A percentile compares a stretch with the other conserved stretches of the same genome.
These are phyloP conservation scores for Erebia aethiops DNA, from an alignment of 2,888 invertebrate species.

Conservation along the genomic window DNA sequence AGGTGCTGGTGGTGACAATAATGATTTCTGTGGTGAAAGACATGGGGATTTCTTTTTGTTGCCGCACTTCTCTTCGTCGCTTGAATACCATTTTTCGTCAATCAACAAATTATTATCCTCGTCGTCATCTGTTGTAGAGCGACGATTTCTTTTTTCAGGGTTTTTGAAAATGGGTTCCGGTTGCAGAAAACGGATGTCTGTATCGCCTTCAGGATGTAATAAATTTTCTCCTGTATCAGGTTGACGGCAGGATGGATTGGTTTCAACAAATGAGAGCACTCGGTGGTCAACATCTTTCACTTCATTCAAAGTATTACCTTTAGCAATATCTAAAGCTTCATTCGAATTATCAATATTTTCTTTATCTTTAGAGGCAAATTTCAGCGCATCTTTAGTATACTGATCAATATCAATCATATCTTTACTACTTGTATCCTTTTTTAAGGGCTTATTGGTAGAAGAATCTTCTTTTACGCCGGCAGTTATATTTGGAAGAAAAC, in stretches of 20 bases:
- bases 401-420: conserved; percentile 80
- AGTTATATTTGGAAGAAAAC: conserved; percentile 63
- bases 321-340: conserved; percentile 64
- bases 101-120: conserved; percentile 83
- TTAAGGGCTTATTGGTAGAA: conserved; percentile 44
- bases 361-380: conserved; percentile 76
- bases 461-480: conserved; percentile 51
- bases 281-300: conserved; percentile 78
- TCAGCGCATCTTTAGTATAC: conserved; percentile 80
- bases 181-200: conserved; percentile 75
- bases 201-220: conserved; percentile 64
- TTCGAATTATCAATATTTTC: conserved; percentile 75
- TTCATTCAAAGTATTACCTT: conserved; percentile 56
- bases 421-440: conserved; percentile 60
- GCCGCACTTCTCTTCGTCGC: conserved; percentile 87
- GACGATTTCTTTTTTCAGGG: conserved; percentile 72
- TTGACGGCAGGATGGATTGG: conserved; percentile 53
- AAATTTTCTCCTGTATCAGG: conserved; percentile 50
- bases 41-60: conserved; percentile 67
- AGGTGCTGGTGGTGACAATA: conserved; percentile 68
- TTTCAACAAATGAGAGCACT: conserved; percentile 72
- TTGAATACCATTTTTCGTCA: conserved; percentile 90
- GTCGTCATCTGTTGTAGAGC: conserved; percentile 81
- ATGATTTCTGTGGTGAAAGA: conserved; percentile 60
- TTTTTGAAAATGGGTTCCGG: conserved; percentile 77